A percentile compares a stretch with the other conserved stretches of the same genome.
These are phyloP conservation scores for Dipodomys merriami DNA, from an alignment of 2,113 vertebrate genomes.

Conservation along the genomic window DNA sequence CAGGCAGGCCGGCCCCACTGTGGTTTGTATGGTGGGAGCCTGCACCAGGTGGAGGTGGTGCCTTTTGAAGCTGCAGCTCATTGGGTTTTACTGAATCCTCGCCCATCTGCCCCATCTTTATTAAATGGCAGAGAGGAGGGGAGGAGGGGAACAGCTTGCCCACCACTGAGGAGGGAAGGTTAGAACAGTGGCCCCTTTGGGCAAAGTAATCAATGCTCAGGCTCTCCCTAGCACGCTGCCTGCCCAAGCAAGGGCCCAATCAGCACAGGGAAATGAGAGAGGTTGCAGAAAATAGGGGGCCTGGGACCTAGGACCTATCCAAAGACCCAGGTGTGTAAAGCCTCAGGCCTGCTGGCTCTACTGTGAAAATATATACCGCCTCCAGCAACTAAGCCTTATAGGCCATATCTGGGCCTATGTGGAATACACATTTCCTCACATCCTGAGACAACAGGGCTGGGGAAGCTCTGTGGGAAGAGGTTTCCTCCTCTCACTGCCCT, in stretches of 20 bases:
- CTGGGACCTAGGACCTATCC: no score
- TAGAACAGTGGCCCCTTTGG: not conserved
- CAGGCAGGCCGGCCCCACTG: not conserved
- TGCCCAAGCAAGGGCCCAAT: fast-evolving
- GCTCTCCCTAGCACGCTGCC: not conserved
- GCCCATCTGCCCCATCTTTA: slow-evolving; percentile 66
- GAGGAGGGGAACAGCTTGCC: not conserved
- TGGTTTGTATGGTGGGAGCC: not conserved
- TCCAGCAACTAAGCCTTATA: not conserved
- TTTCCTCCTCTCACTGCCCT: not conserved
- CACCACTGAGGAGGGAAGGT: slow-evolving; percentile 12
- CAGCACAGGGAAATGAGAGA: not conserved
- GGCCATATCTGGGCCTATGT: not conserved
- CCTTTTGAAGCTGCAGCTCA: slow-evolving; percentile 71
- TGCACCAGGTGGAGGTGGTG: not conserved
- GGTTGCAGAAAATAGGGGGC: not conserved
- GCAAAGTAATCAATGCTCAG: slow-evolving; percentile 1
- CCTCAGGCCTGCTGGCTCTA: not conserved
- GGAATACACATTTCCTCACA: not conserved
- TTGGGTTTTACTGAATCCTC: slow-evolving; percentile 73
- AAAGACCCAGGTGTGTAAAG: fast-evolving
- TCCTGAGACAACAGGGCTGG: no score
- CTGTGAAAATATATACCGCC: not conserved
- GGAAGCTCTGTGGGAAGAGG: fast-evolving
- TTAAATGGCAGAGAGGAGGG: slow-evolving; percentile 63